These are phyloP conservation scores for Thermophis baileyi DNA, from an alignment of 2,113 vertebrate species.

Conservation along the genomic window DNA sequence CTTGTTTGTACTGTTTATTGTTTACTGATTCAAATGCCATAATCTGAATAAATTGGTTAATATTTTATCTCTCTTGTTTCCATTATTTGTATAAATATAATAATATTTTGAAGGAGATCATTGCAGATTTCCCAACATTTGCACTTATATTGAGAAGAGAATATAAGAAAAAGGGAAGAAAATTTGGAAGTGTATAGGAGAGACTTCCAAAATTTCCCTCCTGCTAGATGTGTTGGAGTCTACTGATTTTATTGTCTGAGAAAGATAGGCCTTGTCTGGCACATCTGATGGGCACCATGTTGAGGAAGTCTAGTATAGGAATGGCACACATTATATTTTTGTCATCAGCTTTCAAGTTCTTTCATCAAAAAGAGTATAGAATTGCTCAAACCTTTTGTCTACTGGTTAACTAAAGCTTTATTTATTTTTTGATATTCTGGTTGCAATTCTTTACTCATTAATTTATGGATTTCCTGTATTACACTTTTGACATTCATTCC, in stretches of 20 bases:
- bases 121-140: not conserved
- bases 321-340: not conserved
- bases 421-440: conserved; percentile 25
- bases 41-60: not conserved
- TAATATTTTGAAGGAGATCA: not conserved
- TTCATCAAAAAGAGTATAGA: not conserved
- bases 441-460: conserved; percentile 47
- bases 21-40: not conserved
- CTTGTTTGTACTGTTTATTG: not conserved
- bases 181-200: not conserved
- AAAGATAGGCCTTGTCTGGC: not conserved
- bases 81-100: not conserved
- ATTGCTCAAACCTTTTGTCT: not conserved
- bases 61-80: not conserved
- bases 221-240: not conserved
- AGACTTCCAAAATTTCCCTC: not conserved
- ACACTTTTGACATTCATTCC: conserved; percentile 64
- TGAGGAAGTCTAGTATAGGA: not conserved
- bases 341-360: not conserved
- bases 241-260: not conserved
- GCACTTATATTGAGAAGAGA: not conserved
- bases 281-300: not conserved
- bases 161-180: not conserved
- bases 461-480: conserved; percentile 72
- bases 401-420: not conserved